These are phyloP conservation scores for Alitta virens DNA, from an alignment of 2,888 invertebrate genomes.

Conservation along the genomic window DNA sequence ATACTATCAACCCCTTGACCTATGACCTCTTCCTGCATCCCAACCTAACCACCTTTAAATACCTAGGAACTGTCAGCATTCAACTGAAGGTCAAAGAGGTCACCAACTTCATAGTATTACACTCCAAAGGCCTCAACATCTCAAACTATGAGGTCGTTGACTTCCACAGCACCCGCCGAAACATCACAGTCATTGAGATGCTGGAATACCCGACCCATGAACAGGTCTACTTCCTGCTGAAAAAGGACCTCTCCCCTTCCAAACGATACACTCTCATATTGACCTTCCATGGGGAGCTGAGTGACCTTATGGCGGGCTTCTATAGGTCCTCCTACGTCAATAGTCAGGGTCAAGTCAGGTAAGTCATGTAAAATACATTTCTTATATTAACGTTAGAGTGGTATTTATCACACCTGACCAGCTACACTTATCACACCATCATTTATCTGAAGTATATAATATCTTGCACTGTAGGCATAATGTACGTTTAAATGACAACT, in stretches of 20 bases:
- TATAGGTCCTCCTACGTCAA: constrained; percentile 30
- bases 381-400: no score
- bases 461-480: no score
- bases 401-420: no score
- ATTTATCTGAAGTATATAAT: no score
- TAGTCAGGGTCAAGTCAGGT: constrained; percentile 23
- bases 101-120: constrained; percentile 54
- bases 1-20: constrained; percentile 61
- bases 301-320: constrained; percentile 27
- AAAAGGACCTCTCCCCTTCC: constrained; percentile 6
- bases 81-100: constrained; percentile 33
- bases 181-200: constrained; percentile 77
- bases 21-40: constrained; percentile 90
- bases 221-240: constrained; percentile 61
- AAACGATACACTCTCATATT: constrained; percentile 19
- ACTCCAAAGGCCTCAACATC: constrained; percentile 50
- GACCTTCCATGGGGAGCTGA: constrained; percentile 23
- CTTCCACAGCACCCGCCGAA: not conserved
- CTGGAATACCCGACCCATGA: constrained; percentile 73
- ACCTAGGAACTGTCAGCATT: constrained; percentile 69
- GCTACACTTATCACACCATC: no score
- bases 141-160: constrained; percentile 9
- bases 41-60: constrained; percentile 83
- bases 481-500: no score
- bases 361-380: constrained; percentile 6